Conservation (phyloP, 2,113 vertebrate species). For the Abramis brama region DNA sequence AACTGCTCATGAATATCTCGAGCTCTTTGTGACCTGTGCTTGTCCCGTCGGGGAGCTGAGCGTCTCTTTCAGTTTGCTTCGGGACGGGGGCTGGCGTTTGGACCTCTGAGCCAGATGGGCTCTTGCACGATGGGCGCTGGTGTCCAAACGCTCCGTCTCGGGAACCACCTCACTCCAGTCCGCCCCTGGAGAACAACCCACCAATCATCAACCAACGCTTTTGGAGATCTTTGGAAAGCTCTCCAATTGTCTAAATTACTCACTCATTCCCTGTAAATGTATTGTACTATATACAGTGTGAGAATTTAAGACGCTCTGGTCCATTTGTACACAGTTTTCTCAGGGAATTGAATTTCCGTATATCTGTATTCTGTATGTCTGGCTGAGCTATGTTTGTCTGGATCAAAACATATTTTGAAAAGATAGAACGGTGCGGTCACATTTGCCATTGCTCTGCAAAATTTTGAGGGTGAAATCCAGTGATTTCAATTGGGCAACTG, state of each 20-base stretch:
- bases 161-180: slow-evolving; percentile 84
- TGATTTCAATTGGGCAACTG: no score
- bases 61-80: slow-evolving; percentile 84
- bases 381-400: no score
- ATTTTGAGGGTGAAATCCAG: no score
- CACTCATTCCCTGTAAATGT: not conserved
- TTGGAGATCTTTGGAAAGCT: not conserved
- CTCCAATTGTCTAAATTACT: not conserved
- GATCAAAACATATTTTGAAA: no score
- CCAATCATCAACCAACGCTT: not conserved
- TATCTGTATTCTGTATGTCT: no score
- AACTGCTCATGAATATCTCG: not conserved
- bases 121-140: slow-evolving; percentile 86
- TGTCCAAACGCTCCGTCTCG: slow-evolving; percentile 86
- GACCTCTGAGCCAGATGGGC: slow-evolving; percentile 87
- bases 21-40: slow-evolving; percentile 67
- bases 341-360: no score
- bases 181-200: slow-evolving; percentile 56
- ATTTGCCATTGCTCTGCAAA: no score
- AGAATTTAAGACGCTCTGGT: no score
- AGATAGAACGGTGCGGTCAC: no score
- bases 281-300: no score
- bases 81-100: slow-evolving; percentile 86
- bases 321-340: no score
- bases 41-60: slow-evolving; percentile 63